Evolutionary conservation across 2,113 vertebrate species (phyloP).

Genomic region (Chamaetylas fuelleborni): DNA sequence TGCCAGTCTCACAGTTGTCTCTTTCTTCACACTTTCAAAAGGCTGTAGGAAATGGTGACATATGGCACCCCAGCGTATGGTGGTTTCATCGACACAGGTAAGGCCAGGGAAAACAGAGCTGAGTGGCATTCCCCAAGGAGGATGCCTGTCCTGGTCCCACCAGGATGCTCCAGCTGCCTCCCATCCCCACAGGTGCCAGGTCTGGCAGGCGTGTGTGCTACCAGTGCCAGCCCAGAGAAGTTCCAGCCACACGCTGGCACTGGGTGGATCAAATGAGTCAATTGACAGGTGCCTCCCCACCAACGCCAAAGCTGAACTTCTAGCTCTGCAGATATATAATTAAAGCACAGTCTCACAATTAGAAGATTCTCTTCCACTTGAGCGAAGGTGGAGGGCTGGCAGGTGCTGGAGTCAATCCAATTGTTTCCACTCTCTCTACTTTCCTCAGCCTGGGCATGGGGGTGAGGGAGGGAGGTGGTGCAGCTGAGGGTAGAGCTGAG

Average conservation of each 20-base stretch:
- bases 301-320: background rate
- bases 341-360: background rate
- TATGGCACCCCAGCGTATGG: background rate
- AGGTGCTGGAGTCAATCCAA: background rate
- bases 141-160: fast-evolving
- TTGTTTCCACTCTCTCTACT: background rate
- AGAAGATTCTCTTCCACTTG: background rate
- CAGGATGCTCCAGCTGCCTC: fast-evolving
- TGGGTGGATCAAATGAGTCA: background rate
- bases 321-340: background rate
- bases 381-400: background rate
- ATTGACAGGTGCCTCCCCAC: background rate
- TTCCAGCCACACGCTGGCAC: fast-evolving
- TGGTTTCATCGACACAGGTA: background rate
- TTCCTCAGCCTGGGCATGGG: background rate
- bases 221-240: fast-evolving
- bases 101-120: background rate
- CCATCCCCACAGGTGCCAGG: fast-evolving
- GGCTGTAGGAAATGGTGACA: constrained; percentile 3
- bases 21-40: background rate
- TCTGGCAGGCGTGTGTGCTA: fast-evolving
- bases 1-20: constrained; percentile 7
- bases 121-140: background rate
- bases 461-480: background rate
- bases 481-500: background rate